Base-by-base conservation (phyloP, 2,113 vertebrate species). In the Rousettus leschenaultii region DNA sequence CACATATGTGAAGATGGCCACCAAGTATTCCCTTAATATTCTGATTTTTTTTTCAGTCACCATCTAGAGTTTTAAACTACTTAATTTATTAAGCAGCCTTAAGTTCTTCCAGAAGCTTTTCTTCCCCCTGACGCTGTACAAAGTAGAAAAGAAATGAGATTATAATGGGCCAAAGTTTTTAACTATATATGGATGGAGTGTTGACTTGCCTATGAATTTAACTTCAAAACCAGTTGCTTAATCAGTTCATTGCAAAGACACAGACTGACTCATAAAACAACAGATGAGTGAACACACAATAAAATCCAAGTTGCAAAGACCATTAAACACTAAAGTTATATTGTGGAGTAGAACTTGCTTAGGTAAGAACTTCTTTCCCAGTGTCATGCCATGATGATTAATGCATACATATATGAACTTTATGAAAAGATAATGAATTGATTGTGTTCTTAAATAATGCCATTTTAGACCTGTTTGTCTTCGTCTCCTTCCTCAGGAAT, bases 401-500 rank as follows among this genome's bases (percentile, higher is more conserved):
- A 99, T 98, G 98, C 18, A 45, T 71, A 75, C 97, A 97, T 97
- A 98, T 96, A 93, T 2, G 24, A 98, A 98, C 98, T 98, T 98
- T 98, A 98, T 98, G 97, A 98, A 98, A 98, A 98, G 94, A 97
- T 98, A 98, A 98, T 98, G 94, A 98, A 98, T 98, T 98, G 97
- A 98, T 97, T 98, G 97, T 98, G 89, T 97, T 98, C 96, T 95
- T 97, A 98, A 98, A 98, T 0, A 78, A 98, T 98, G 93, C 92
- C 96, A 96, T 97, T 98, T 98, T 97, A 96, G 96, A 97, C 91
- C 83, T 98, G 97, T 98, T 98, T 98, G 97, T 74, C 97, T 97
- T 98, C 73, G 28, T 96, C 74, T 96, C 45, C 90, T 98, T 97
- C 92, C 95, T 0, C 0, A 90, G 96, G 97, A 96, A 98, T 96